A percentile compares a stretch with the other conserved stretches of the same genome.
Evolutionary conservation across 2,888 invertebrate species (phyloP).

Genomic region (Charanyca ferruginea): DNA sequence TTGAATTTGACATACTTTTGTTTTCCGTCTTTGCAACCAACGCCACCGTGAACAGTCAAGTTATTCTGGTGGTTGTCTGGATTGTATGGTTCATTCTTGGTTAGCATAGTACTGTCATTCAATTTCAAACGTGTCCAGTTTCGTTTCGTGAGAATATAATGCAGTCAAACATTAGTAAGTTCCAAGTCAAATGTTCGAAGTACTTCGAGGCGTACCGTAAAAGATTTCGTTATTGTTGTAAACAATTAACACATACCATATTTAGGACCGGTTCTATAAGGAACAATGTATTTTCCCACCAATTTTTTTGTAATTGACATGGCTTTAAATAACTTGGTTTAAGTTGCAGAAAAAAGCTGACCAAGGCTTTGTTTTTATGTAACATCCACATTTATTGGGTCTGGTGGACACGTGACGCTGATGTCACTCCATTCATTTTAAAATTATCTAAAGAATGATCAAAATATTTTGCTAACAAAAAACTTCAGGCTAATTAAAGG

Average conservation of each 20-base stretch:
- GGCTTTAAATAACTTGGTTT: conserved; percentile 37
- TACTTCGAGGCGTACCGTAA: conserved; percentile 55
- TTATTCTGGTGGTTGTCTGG: conserved; percentile 37
- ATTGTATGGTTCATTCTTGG: conserved; percentile 42
- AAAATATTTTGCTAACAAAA: conserved; percentile 2
- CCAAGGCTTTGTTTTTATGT: conserved; percentile 31
- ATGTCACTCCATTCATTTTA: conserved; percentile 15
- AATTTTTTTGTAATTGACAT: conserved; percentile 51
- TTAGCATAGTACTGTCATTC: conserved; percentile 54
- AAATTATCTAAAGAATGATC: conserved; percentile 5
- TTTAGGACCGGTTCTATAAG: conserved; percentile 58
- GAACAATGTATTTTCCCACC: conserved; percentile 58
- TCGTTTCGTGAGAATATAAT: conserved; percentile 74
- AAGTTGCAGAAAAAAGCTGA: conserved; percentile 35
- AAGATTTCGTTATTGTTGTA: conserved; percentile 63
- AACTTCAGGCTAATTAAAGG: conserved; percentile 12
- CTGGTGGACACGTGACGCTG: conserved; percentile 41
- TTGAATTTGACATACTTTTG: not conserved
- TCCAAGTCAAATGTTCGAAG: conserved; percentile 60
- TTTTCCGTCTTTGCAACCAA: conserved; percentile 11
- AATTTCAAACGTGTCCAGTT: conserved; percentile 60
- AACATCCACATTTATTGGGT: conserved; percentile 21
- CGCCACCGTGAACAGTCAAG: conserved; percentile 24
- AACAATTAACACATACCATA: conserved; percentile 68
- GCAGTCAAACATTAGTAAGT: conserved; percentile 57